Conservation (phyloP, 2,113 vertebrate species). For the Formicarius rufipectus region DNA sequence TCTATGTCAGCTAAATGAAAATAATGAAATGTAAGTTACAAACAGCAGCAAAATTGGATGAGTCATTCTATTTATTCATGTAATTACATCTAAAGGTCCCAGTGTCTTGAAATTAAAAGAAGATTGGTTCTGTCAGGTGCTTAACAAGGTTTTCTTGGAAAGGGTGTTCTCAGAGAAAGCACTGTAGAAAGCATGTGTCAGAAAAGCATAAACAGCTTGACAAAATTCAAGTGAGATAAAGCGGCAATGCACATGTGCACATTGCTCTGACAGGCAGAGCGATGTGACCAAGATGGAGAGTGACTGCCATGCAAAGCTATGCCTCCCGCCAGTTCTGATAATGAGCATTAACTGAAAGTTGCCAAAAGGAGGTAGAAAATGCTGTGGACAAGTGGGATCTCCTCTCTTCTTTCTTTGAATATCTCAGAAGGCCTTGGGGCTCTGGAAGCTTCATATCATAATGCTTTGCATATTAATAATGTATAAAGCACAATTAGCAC, state of each 20-base stretch:
- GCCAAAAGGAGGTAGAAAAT: background rate
- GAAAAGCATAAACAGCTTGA: background rate
- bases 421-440: background rate
- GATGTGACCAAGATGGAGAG: background rate
- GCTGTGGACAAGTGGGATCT: background rate
- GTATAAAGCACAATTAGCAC: slow-evolving; percentile 17
- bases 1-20: slow-evolving; percentile 42
- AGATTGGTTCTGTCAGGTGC: slow-evolving; percentile 9
- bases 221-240: rapidly evolving
- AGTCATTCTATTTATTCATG: slow-evolving; percentile 35
- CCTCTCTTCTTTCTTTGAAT: background rate
- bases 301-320: background rate
- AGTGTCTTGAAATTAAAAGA: slow-evolving; percentile 47
- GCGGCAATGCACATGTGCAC: background rate
- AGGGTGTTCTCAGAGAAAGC: background rate
- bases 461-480: slow-evolving; percentile 13
- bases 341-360: rapidly evolving
- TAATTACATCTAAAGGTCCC: slow-evolving; percentile 36
- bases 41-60: slow-evolving; percentile 25
- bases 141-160: slow-evolving; percentile 40
- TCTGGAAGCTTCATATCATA: background rate
- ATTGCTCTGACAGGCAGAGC: background rate
- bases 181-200: background rate
- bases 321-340: background rate
- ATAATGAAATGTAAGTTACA: slow-evolving; percentile 46